phyloP scores from a whole-genome alignment of 2,113 vertebrate species.

The Typhlomys cinereus region DNA sequence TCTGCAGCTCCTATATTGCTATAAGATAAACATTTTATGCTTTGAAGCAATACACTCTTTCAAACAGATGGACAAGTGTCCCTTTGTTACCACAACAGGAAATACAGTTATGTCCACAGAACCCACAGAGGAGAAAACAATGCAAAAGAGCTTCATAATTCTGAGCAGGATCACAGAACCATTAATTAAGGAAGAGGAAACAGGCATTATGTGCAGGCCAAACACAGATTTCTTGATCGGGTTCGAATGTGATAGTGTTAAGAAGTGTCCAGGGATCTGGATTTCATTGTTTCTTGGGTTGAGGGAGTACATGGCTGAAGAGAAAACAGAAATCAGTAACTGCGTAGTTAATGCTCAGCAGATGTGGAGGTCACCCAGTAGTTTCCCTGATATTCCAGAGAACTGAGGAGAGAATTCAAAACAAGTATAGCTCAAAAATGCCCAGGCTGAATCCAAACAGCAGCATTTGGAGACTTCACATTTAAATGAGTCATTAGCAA shows the following conservation, averaged over 20 bases:
- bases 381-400: conserved; percentile 14
- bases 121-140: conserved; percentile 32
- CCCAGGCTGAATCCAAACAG: not conserved
- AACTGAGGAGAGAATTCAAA: conserved; percentile 45
- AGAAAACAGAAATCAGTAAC: conserved; percentile 35
- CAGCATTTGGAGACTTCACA: not conserved
- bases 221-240: not conserved
- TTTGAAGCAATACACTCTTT: conserved; percentile 18
- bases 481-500: not conserved
- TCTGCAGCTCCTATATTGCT: conserved; percentile 9
- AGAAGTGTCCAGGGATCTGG: conserved; percentile 19
- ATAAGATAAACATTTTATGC: conserved; percentile 26
- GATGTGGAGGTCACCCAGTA: conserved; percentile 43
- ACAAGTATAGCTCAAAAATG: not conserved
- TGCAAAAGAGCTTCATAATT: not conserved
- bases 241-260: conserved; percentile 26
- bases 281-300: conserved; percentile 25
- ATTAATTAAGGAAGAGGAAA: conserved; percentile 41
- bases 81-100: conserved; percentile 24
- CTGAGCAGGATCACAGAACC: not conserved
- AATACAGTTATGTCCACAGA: conserved; percentile 4
- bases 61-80: conserved; percentile 36
- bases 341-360: conserved; percentile 50
- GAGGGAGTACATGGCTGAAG: conserved; percentile 35
- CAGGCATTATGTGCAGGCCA: conserved; percentile 20